A percentile compares a stretch with the other conserved stretches of the same genome.
Conservation (phyloP, 1,140 invertebrate species). For the Pseudoatta argentina region DNA sequence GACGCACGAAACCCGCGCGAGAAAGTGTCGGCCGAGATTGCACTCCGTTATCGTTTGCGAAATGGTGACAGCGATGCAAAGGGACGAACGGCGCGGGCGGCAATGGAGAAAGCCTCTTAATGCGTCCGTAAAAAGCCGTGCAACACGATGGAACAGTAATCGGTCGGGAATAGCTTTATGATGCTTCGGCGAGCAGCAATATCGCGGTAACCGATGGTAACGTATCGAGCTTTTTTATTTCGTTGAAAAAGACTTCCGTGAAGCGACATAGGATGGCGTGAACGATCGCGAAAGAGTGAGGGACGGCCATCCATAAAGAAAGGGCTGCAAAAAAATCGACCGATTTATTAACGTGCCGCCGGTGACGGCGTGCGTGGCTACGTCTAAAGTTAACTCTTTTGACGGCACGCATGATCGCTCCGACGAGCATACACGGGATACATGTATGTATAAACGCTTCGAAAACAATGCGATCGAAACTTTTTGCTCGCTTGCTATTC, state of each 20-base stretch:
- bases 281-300: constrained; percentile 17
- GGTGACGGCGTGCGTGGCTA: constrained; percentile 53
- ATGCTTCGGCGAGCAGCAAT: constrained; percentile 50
- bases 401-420: constrained; percentile 58
- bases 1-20: constrained; percentile 57
- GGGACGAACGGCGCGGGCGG: background rate
- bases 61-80: constrained; percentile 52
- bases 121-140: constrained; percentile 32
- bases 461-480: constrained; percentile 46
- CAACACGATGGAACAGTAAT: constrained; percentile 58
- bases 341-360: constrained; percentile 59
- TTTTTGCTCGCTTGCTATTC: constrained; percentile 61
- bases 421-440: constrained; percentile 38
- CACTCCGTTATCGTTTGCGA: constrained; percentile 67
- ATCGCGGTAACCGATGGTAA: constrained; percentile 51
- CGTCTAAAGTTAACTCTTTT: constrained; percentile 64
- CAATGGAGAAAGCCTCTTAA: constrained; percentile 59
- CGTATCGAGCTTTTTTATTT: constrained; percentile 63
- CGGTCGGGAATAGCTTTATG: constrained; percentile 57
- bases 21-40: constrained; percentile 69
- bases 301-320: constrained; percentile 38
- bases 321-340: constrained; percentile 53
- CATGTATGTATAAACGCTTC: background rate
- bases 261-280: constrained; percentile 22
- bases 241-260: constrained; percentile 58